Evolutionary conservation across 2,797 vertebrate genomes (phyloP).

Genomic region (Ibycter americanus): DNA sequence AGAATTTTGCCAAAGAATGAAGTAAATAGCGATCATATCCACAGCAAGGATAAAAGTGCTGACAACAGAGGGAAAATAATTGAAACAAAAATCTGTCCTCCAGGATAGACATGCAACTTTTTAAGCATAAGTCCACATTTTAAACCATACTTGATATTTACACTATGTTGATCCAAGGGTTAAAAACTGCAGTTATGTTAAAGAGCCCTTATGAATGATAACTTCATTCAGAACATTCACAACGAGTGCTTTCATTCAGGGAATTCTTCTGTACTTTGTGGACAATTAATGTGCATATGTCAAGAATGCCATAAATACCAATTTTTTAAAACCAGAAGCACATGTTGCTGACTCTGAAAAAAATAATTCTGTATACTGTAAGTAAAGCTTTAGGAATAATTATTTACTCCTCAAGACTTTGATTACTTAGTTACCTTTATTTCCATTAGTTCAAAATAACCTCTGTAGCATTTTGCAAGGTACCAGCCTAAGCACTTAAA

Average conservation of each 20-base stretch:
- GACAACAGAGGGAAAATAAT: not conserved
- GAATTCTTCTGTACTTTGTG: constrained; percentile 6
- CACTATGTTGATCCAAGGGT: constrained; percentile 21
- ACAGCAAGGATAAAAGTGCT: not conserved
- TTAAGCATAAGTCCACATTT: not conserved
- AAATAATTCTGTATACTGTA: not conserved
- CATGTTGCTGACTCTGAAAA: not conserved
- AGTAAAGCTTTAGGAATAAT: not conserved
- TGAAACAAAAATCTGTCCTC: not conserved
- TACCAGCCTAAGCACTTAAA: not conserved
- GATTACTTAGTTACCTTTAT: not conserved
- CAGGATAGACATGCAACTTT: not conserved
- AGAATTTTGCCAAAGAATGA: not conserved
- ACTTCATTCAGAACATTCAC: constrained; percentile 34
- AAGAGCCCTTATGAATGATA: constrained; percentile 26
- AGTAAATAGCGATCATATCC: not conserved
- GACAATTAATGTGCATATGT: not conserved
- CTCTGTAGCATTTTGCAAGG: not conserved
- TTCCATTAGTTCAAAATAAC: constrained; percentile 21
- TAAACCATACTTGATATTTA: not conserved
- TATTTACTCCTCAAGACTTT: not conserved
- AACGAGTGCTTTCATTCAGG: constrained; percentile 33
- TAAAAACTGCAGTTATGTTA: constrained; percentile 22
- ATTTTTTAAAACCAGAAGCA: not conserved
- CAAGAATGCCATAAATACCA: constrained; percentile 21